phyloP scores from a whole-genome alignment of 2,797 vertebrate species.

The Characodon lateralis region DNA sequence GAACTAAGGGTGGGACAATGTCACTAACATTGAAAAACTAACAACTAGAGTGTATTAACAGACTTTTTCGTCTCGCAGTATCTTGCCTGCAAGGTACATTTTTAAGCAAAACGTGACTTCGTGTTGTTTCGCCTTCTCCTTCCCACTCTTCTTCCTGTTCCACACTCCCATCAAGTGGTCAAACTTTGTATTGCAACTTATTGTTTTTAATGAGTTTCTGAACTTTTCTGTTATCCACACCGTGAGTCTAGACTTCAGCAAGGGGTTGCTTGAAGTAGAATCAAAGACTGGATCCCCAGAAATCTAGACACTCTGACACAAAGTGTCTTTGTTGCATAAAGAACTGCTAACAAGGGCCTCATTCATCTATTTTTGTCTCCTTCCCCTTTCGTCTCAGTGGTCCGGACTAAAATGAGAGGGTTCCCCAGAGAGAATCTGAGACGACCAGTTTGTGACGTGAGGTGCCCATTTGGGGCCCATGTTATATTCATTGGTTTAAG shows the following conservation, averaged over 20 bases:
- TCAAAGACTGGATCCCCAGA: slow-evolving; percentile 7
- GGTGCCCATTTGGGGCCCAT: slow-evolving; percentile 28
- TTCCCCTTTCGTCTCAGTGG: slow-evolving; percentile 22
- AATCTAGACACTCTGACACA: slow-evolving; percentile 7
- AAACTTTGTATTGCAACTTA: slow-evolving; percentile 16
- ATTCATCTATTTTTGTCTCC: slow-evolving; percentile 52
- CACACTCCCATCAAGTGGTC: slow-evolving; percentile 39
- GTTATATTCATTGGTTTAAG: slow-evolving; percentile 25
- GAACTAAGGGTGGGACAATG: background rate
- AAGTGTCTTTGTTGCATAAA: slow-evolving; percentile 23
- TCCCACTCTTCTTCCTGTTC: slow-evolving; percentile 7
- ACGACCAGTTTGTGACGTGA: slow-evolving; percentile 55
- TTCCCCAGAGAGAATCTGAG: slow-evolving; percentile 61
- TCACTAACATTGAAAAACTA: background rate
- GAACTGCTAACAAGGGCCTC: slow-evolving; percentile 46
- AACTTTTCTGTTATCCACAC: background rate
- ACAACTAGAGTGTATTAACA: background rate
- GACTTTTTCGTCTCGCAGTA: slow-evolving; percentile 5
- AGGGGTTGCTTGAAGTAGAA: background rate
- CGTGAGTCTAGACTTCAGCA: background rate
- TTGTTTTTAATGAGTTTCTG: background rate
- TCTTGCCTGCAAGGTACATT: background rate
- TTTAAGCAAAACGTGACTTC: background rate
- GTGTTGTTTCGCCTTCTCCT: background rate
- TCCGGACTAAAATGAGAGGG: slow-evolving; percentile 22